Evolutionary conservation across 1,140 invertebrate species (phyloP).

Genomic region (Hylaeus volcanicus): DNA sequence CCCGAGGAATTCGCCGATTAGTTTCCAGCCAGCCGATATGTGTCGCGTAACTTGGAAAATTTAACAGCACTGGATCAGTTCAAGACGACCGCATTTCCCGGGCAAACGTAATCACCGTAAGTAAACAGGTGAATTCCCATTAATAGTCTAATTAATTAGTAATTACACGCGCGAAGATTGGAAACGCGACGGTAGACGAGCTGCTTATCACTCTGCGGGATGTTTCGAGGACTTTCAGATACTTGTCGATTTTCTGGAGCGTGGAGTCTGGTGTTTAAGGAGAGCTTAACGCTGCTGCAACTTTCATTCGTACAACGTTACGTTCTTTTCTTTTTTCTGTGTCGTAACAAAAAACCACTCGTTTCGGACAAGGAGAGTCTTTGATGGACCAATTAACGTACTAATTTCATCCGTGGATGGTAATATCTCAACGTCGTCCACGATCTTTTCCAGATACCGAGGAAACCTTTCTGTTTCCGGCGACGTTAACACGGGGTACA

Average conservation of each 20-base stretch:
- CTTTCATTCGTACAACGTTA: neutral
- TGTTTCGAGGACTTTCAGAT: conserved; percentile 9
- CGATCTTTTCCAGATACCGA: no score
- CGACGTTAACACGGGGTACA: no score
- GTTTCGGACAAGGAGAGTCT: neutral
- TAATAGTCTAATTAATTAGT: neutral
- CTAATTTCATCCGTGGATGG: no score
- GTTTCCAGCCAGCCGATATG: conserved; percentile 10
- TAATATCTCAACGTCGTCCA: no score
- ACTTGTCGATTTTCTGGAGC: conserved; percentile 14
- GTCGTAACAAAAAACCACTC: neutral
- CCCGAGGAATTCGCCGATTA: conserved; percentile 44
- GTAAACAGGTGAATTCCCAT: neutral
- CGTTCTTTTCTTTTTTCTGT: no score
- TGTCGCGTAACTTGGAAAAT: conserved; percentile 12
- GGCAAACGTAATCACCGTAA: neutral
- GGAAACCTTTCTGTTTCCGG: no score
- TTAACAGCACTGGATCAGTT: neutral
- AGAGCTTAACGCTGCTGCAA: neutral
- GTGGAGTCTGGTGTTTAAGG: neutral
- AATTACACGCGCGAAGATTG: neutral
- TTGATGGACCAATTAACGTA: neutral
- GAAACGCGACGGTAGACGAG: neutral
- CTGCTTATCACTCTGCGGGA: neutral
- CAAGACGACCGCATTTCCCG: neutral